Percentiles rank a stretch among this genome's conserved stretches.
Conservation (phyloP, 2,797 vertebrate genomes). For the Apogon hyalosoma region DNA sequence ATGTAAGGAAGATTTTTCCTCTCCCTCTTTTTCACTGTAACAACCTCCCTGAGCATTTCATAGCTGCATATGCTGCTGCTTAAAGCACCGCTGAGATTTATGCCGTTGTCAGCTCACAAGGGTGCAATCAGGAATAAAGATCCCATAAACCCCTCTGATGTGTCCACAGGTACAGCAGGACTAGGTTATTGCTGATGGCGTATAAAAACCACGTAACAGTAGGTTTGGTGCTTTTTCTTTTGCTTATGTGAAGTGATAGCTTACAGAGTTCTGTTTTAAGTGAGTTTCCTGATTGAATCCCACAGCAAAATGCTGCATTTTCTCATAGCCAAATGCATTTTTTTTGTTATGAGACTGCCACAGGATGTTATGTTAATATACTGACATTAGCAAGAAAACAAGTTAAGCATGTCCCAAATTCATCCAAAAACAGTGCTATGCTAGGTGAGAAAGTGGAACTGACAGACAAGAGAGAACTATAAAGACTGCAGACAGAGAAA, state of each 20-base stretch:
- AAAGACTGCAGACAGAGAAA: slow-evolving; percentile 45
- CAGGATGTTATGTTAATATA: slow-evolving; percentile 2
- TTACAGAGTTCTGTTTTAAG: slow-evolving; percentile 46
- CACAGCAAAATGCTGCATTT: slow-evolving; percentile 12
- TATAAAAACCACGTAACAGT: slow-evolving; percentile 67
- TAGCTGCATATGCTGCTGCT: slow-evolving; percentile 82
- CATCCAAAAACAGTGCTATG: slow-evolving; percentile 17
- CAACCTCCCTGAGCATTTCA: slow-evolving; percentile 80
- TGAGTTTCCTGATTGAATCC: slow-evolving; percentile 51
- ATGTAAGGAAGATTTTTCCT: slow-evolving; percentile 70
- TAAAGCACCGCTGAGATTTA: slow-evolving; percentile 81
- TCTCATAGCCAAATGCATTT: no score
- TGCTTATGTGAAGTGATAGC: slow-evolving; percentile 50
- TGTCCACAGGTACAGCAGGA: slow-evolving; percentile 79
- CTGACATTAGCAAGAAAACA: slow-evolving; percentile 42
- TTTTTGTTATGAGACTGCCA: no score
- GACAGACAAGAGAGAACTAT: slow-evolving; percentile 16
- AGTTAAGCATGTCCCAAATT: slow-evolving; percentile 21
- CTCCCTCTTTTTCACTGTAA: slow-evolving; percentile 73
- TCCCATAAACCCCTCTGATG: slow-evolving; percentile 83
- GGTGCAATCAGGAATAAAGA: slow-evolving; percentile 84
- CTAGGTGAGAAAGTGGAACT: slow-evolving; percentile 11
- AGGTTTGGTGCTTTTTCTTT: slow-evolving; percentile 43
- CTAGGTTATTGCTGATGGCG: slow-evolving; percentile 76
- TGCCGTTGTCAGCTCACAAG: slow-evolving; percentile 82